Evolutionary conservation across 2,113 vertebrate species (phyloP), one percentile per base, ranked within the genome.

Genomic region (Eleginops maclovinus): DNA sequence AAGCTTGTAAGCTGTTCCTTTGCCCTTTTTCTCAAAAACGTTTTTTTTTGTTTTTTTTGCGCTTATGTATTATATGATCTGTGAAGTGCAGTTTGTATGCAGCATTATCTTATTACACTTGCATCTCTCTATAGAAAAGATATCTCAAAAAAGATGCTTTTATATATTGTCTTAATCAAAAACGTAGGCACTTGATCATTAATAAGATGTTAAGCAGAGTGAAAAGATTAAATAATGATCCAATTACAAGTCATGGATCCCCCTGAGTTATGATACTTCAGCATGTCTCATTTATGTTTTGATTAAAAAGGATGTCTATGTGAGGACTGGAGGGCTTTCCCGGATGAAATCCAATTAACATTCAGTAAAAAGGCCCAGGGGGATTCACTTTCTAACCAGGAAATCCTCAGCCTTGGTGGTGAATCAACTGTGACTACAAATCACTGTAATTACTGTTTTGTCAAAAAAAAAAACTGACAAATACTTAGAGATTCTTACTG

Each of bases 341-440:
- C 49, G 55, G 71, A 81, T 75, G 24, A 89, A 77, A 88, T 85
- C 72, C 75, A 89, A 93, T 92, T 90, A 88, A 90, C 70, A 88
- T 85, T 84, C 75, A 67, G 69, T 64, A 74, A 78, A 87, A 74
- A 82, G 65, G 67, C 84, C 28, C 74, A 64, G 80, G 44, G 85
- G 69, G 70, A 79, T 72, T 82, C 55, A 64, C 53, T 71, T 83
- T 78, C 69, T 72, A 81, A 77, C 79, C 82, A 71, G 77, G 77
- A 89, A 88, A 77, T 80, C 79, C 66, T 69, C 36, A 53, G 66
- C 58, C 61, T 68, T 3, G 15, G 24, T 19, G 54, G 40, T 0
- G 13, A 77, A 46, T 70, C 26, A 71, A 13, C 15, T 36, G 51
- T 13, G 8, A 47, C 61, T 77, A 60, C 1, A 61, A 75, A 76